Evolutionary conservation across 64 coral and sea anemone genomes (phyloP), one percentile per base, ranked within the genome.

Genomic region (Montipora capricornis): DNA sequence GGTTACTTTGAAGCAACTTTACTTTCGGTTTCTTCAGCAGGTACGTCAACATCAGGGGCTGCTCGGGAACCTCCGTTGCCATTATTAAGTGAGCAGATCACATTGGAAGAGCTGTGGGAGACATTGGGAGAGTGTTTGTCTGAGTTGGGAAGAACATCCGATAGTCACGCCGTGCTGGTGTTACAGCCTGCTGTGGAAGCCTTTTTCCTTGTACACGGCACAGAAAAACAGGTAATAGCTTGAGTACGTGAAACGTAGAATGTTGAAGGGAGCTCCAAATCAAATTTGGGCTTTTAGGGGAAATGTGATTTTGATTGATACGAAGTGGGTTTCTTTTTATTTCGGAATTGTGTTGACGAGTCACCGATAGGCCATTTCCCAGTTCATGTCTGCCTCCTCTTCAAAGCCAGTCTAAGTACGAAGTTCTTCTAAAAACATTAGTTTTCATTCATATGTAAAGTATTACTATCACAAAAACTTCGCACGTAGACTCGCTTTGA

Each of bases 171-270:
- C 44, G 97, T 99, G 9, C 88, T 99, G 64, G 94, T 99, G 12
- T 77, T 99, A 1, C 97, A 99, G 53, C 95, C 97, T 29, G 97
- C 97, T 49, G 97, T 99, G 12, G 97, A 99, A 79, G 95, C 97
- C 3, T 99, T 99, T 69, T 99, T 99, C 62, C 89, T 99, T 22
- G 97, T 99, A 12, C 97, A 99, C 69, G 97, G 97, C 0, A 96
- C 92, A 11, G 97, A 99, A 70, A 99, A 92, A 78, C 87, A 95
- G 84, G 92, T 88, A 15, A 93, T 49, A 5, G 20, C 62, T 5
- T 55, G 6, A 55, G 52, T 55, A 5, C 52, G 10, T 55, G 10
- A 55, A 55, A 55, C 17, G 14, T 16, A 68, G 66, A 68, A 68
- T 68, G 14, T 68, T 16, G 64, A 55, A 10, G 12, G 66, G 12